Conservation (phyloP, 2,888 invertebrate genomes). For the Tetramorium bicarinatum region DNA sequence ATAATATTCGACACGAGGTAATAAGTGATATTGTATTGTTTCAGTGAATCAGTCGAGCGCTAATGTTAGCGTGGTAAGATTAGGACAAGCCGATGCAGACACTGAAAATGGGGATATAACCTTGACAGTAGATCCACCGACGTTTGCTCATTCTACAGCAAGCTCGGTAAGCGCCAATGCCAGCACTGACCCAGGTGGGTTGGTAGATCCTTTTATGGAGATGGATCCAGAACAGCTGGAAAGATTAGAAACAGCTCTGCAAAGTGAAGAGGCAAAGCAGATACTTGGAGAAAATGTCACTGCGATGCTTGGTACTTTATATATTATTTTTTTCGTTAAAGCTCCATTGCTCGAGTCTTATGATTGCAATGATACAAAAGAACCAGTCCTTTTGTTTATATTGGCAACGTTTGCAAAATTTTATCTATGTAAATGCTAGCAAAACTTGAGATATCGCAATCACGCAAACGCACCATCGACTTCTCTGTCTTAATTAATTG, state of each 20-base stretch:
- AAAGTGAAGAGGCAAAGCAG: slow-evolving; percentile 87
- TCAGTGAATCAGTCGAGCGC: slow-evolving; percentile 84
- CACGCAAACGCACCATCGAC: neutral
- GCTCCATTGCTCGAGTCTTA: neutral
- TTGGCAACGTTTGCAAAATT: neutral
- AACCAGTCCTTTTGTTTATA: neutral
- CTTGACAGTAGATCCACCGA: slow-evolving; percentile 84
- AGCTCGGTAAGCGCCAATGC: slow-evolving; percentile 64
- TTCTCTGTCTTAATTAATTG: neutral
- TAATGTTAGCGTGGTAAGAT: slow-evolving; percentile 84
- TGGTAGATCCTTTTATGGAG: slow-evolving; percentile 86
- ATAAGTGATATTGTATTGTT: slow-evolving; percentile 25
- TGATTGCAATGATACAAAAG: neutral
- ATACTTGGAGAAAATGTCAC: slow-evolving; percentile 87
- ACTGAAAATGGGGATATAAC: slow-evolving; percentile 81
- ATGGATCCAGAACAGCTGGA: slow-evolving; percentile 87
- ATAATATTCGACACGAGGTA: neutral
- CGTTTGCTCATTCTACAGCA: slow-evolving; percentile 68
- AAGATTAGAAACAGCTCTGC: slow-evolving; percentile 87
- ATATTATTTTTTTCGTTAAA: slow-evolving; percentile 23
- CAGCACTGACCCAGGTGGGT: slow-evolving; percentile 71
- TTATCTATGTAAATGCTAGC: neutral
- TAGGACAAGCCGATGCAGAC: slow-evolving; percentile 82
- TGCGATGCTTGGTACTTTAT: slow-evolving; percentile 85
- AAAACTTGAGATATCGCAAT: neutral